A percentile compares a stretch with the other conserved stretches of the same genome.
Conservation (phyloP, 1,140 invertebrate genomes). For the Listronotus bonariensis region DNA sequence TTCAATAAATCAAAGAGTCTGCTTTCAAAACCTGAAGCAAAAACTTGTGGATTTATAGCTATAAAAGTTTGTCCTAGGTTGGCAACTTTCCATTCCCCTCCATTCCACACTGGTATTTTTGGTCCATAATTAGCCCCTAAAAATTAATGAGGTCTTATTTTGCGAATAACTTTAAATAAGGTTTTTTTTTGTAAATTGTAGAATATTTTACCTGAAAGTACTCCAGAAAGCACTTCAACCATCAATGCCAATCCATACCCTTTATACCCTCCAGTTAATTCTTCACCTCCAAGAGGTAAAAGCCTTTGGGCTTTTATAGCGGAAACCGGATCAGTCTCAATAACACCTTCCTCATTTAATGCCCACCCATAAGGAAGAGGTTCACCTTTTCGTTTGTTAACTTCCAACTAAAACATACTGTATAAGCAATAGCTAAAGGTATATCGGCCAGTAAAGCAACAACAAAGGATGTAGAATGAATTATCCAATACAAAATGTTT, state of each 20-base stretch:
- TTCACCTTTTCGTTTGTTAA: constrained; percentile 18
- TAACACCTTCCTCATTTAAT: constrained; percentile 69
- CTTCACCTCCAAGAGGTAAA: constrained; percentile 82
- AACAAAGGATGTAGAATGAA: too few relatives aligned
- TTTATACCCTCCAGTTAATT: constrained; percentile 78
- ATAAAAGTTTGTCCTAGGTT: background rate
- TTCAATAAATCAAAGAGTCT: background rate
- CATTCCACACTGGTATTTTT: background rate
- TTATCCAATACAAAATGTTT: too few relatives aligned
- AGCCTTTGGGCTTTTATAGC: constrained; percentile 70
- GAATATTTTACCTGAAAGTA: constrained; percentile 61
- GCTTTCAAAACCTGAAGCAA: background rate
- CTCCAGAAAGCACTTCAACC: constrained; percentile 83
- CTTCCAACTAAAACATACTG: too few relatives aligned
- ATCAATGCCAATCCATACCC: constrained; percentile 85
- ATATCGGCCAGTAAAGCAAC: too few relatives aligned
- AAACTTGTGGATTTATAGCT: background rate
- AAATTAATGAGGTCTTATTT: too few relatives aligned
- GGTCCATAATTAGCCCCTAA: background rate
- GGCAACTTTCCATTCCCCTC: background rate
- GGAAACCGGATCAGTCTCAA: constrained; percentile 67
- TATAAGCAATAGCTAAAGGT: too few relatives aligned
- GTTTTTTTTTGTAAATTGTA: too few relatives aligned
- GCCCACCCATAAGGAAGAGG: constrained; percentile 81
- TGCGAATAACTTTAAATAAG: background rate